A percentile compares a stretch with the other conserved stretches of the same genome.
Evolutionary conservation across 2,888 invertebrate species (phyloP).

Genomic region (Steinernema carpocapsae): DNA sequence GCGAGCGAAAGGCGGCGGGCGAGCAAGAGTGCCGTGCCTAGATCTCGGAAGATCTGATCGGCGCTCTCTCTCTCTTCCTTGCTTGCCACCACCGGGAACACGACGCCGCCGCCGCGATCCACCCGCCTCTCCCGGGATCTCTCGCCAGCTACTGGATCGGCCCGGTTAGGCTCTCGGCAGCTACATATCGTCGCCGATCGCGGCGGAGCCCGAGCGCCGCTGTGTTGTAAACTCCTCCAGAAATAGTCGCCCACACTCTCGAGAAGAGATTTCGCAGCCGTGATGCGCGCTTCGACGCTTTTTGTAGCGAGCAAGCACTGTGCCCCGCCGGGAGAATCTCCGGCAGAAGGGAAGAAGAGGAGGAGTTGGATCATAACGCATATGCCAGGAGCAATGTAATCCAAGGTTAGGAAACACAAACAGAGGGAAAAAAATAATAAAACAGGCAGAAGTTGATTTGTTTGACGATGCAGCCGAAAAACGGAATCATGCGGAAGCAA

Average conservation of each 20-base stretch:
- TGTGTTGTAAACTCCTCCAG: slow-evolving; percentile 28
- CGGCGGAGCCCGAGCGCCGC: slow-evolving; percentile 13
- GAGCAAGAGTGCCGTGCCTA: background rate
- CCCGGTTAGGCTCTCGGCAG: slow-evolving; percentile 9
- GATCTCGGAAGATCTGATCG: slow-evolving; percentile 28
- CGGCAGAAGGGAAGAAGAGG: background rate
- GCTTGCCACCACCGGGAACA: background rate
- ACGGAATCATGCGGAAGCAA: background rate
- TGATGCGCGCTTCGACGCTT: slow-evolving; percentile 9
- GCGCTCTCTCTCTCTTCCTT: background rate
- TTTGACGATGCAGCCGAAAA: background rate
- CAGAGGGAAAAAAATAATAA: slow-evolving; percentile 4
- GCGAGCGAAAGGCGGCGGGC: background rate
- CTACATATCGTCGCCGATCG: slow-evolving; percentile 22
- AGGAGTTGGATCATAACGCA: slow-evolving; percentile 15
- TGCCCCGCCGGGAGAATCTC: slow-evolving; percentile 18
- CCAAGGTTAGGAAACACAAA: slow-evolving; percentile 2
- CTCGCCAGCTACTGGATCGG: slow-evolving; percentile 16
- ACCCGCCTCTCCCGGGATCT: slow-evolving; percentile 26
- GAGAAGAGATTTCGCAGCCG: background rate
- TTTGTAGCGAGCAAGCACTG: too few relatives aligned
- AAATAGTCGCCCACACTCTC: slow-evolving; percentile 30
- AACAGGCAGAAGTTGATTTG: background rate
- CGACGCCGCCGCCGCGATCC: too few relatives aligned
- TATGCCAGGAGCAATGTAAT: background rate